Percentiles rank a stretch among this genome's conserved stretches.
These are phyloP conservation scores for Melanotaenia pygmaea DNA, from an alignment of 2,797 vertebrate genomes.

Conservation along the genomic window DNA sequence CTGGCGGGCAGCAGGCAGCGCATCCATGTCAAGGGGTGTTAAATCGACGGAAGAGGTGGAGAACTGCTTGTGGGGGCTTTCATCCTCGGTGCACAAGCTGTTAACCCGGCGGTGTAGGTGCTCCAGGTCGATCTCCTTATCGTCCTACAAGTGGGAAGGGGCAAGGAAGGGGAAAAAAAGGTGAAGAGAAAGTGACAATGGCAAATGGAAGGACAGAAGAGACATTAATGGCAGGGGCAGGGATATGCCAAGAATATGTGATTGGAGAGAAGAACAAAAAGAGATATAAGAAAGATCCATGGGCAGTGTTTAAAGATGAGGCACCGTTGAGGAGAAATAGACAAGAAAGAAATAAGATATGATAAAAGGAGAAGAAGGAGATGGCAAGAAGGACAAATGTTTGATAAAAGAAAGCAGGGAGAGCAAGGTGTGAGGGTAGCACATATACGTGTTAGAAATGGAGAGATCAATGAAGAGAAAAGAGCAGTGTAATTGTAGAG, in stretches of 20 bases:
- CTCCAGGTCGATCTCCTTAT: conserved; percentile 99
- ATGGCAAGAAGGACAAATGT: conserved; percentile 5
- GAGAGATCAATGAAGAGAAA: conserved; percentile 35
- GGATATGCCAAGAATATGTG: conserved; percentile 21
- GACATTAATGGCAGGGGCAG: conserved; percentile 40
- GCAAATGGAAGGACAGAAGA: conserved; percentile 57
- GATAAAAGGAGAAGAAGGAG: not conserved
- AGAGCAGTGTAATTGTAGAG: conserved; percentile 24
- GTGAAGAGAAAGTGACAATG: conserved; percentile 55
- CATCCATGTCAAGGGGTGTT: conserved; percentile 98
- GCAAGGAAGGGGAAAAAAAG: conserved; percentile 48
- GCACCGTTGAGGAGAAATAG: conserved; percentile 12
- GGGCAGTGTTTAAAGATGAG: conserved; percentile 21
- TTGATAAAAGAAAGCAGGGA: conserved; percentile 31
- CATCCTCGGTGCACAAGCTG: conserved; percentile 99
- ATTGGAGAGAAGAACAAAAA: conserved; percentile 15
- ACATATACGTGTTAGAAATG: conserved; percentile 30
- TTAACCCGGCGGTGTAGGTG: conserved; percentile 99
- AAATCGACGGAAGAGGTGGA: conserved; percentile 99
- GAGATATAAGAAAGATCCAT: conserved; percentile 4
- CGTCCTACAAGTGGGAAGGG: conserved; percentile 85
- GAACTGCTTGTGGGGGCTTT: conserved; percentile 99
- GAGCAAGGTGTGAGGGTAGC: conserved; percentile 31
- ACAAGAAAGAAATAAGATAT: not conserved
- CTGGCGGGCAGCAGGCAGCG: conserved; percentile 95